Percentiles rank a stretch among this genome's conserved stretches.
phyloP scores from a whole-genome alignment of 2,888 invertebrate species.

The Polietes domitor region DNA sequence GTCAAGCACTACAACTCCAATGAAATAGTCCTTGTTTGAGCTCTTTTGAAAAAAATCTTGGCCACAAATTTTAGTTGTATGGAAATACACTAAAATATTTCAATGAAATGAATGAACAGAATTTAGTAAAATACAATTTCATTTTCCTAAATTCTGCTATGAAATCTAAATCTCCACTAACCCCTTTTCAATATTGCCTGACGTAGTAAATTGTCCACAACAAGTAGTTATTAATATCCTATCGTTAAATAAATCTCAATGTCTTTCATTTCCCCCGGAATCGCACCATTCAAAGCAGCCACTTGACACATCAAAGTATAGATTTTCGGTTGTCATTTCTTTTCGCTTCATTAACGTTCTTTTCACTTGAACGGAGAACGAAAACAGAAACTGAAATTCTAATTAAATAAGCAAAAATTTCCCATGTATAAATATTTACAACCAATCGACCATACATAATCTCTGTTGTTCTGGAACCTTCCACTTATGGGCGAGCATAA shows the following conservation, averaged over 20 bases:
- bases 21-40: no score
- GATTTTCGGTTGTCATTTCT: conserved; percentile 18
- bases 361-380: background rate
- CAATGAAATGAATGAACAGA: no score
- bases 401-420: conserved; percentile 43
- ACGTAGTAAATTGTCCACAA: no score
- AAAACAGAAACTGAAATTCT: background rate
- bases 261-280: background rate
- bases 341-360: conserved; percentile 52
- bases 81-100: no score
- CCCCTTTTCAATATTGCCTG: no score
- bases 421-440: conserved; percentile 18
- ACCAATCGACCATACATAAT: conserved; percentile 18
- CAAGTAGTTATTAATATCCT: no score
- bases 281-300: background rate
- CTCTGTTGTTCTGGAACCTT: background rate
- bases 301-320: conserved; percentile 56
- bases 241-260: conserved; percentile 8
- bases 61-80: no score
- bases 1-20: no score
- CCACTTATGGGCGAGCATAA: conserved; percentile 22
- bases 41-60: no score
- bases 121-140: no score
- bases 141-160: no score
- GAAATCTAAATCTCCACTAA: no score